Evolutionary conservation across 2,797 vertebrate genomes (phyloP).

Genomic region (Harpagifer antarcticus): DNA sequence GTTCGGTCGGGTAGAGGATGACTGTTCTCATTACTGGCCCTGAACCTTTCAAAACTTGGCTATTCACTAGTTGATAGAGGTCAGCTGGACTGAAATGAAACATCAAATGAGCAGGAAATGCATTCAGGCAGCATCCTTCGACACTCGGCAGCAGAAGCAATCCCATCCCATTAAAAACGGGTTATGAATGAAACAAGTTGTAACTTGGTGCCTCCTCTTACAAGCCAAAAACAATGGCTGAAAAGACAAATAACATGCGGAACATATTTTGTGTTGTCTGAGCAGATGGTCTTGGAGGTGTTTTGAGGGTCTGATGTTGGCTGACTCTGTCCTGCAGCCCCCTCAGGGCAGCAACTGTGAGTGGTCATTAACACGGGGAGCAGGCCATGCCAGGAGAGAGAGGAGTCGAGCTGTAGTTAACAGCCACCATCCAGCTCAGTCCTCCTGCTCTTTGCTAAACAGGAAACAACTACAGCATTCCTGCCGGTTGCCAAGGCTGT

Average conservation of each 20-base stretch:
- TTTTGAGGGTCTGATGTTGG: constrained; percentile 67
- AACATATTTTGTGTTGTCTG: constrained; percentile 53
- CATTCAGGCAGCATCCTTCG: constrained; percentile 20
- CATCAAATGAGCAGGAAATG: constrained; percentile 31
- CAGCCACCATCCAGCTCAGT: constrained; percentile 65
- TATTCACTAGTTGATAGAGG: constrained; percentile 43
- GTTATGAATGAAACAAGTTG: constrained; percentile 50
- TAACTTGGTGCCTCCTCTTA: constrained; percentile 17
- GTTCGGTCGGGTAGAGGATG: constrained; percentile 63
- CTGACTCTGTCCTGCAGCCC: constrained; percentile 59
- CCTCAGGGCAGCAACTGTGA: constrained; percentile 73
- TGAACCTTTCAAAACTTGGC: constrained; percentile 57
- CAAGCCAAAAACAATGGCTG: constrained; percentile 36
- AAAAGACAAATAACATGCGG: constrained; percentile 41
- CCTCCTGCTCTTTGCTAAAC: constrained; percentile 53
- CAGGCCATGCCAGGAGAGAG: constrained; percentile 68
- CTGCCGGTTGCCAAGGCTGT: constrained; percentile 41
- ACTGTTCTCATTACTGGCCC: constrained; percentile 63
- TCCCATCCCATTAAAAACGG: constrained; percentile 36
- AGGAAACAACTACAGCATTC: constrained; percentile 51
- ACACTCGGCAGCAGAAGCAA: constrained; percentile 20
- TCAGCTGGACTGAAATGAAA: constrained; percentile 56
- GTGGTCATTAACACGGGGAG: constrained; percentile 74
- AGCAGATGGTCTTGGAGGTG: constrained; percentile 69
- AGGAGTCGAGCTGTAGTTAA: constrained; percentile 73